Evolutionary conservation across 2,797 vertebrate species (phyloP).

Genomic region (Pitangus sulphuratus): DNA sequence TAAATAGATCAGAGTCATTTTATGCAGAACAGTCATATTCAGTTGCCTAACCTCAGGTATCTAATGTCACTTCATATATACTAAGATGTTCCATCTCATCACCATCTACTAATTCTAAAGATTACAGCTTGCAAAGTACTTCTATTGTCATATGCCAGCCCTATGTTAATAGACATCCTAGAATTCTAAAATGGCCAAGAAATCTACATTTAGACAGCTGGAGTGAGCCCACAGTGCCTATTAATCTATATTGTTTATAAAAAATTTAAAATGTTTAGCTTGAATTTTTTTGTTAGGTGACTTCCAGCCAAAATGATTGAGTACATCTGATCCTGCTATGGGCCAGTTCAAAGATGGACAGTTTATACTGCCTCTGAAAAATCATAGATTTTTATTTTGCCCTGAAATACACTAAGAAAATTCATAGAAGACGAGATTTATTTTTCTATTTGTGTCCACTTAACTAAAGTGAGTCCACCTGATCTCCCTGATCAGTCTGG

Average conservation of each 20-base stretch:
- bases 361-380: background rate
- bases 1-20: background rate
- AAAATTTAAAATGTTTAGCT: background rate
- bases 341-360: background rate
- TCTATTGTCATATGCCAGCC: background rate
- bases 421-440: background rate
- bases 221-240: background rate
- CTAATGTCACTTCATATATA: background rate
- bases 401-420: background rate
- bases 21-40: background rate
- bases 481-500: background rate
- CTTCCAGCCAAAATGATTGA: background rate
- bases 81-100: background rate
- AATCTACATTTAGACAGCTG: background rate
- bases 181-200: background rate
- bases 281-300: background rate
- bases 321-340: background rate
- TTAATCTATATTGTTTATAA: background rate
- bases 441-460: background rate
- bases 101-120: background rate
- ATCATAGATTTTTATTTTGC: background rate
- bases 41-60: background rate
- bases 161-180: background rate
- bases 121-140: background rate
- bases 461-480: background rate